Percentiles rank a stretch among this genome's conserved stretches.
Conservation (phyloP, 2,888 invertebrate genomes). For the Antheraea yamamai region DNA sequence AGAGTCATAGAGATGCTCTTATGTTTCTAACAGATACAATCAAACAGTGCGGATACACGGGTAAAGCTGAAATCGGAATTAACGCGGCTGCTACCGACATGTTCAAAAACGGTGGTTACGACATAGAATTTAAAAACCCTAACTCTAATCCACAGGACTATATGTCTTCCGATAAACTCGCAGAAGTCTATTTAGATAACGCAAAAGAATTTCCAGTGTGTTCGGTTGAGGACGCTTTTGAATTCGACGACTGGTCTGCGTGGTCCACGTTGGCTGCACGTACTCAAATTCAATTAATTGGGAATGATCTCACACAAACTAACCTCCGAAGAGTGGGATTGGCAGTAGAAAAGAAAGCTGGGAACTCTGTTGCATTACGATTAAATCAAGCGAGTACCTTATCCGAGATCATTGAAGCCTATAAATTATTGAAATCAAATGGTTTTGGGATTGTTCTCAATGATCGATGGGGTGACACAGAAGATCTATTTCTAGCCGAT, state of each 20-base stretch:
- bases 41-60: slow-evolving; percentile 95
- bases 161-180: slow-evolving; percentile 91
- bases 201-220: slow-evolving; percentile 94
- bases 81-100: slow-evolving; percentile 99
- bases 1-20: slow-evolving; percentile 95
- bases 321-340: slow-evolving; percentile 94
- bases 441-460: slow-evolving; percentile 88
- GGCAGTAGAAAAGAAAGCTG: slow-evolving; percentile 97
- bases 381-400: slow-evolving; percentile 99
- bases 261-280: slow-evolving; percentile 90
- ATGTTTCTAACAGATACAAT: slow-evolving; percentile 92
- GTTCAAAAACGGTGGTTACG: slow-evolving; percentile 92
- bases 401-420: slow-evolving; percentile 97
- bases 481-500: slow-evolving; percentile 98
- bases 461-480: slow-evolving; percentile 95
- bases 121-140: slow-evolving; percentile 98
- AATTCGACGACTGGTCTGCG: slow-evolving; percentile 99
- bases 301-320: slow-evolving; percentile 97
- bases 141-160: slow-evolving; percentile 92
- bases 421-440: slow-evolving; percentile 95
- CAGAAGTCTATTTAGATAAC: slow-evolving; percentile 93
- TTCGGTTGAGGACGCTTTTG: slow-evolving; percentile 98
- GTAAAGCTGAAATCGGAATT: slow-evolving; percentile 96
- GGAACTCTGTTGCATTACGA: slow-evolving; percentile 95
- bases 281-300: slow-evolving; percentile 89